Evolutionary conservation across 2,888 invertebrate genomes (phyloP).

Genomic region (Ophion costatus): DNA sequence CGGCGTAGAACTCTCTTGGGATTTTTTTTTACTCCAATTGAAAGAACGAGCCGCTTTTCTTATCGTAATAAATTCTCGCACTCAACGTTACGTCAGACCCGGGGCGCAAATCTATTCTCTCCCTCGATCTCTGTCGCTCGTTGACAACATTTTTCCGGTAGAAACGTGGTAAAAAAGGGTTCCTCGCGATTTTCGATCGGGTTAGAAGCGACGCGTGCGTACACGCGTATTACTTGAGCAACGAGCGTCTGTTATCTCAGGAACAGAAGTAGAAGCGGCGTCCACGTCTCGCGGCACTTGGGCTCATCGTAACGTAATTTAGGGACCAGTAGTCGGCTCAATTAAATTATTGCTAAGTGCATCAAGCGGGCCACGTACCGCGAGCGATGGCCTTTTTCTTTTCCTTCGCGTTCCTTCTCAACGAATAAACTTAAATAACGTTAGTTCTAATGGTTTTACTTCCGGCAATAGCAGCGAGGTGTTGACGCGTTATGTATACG

Average conservation of each 20-base stretch:
- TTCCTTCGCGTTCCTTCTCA: slow-evolving; percentile 46
- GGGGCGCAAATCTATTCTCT: neutral
- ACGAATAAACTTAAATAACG: slow-evolving; percentile 77
- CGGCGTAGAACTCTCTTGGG: neutral
- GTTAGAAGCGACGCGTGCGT: slow-evolving; percentile 49
- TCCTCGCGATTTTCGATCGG: slow-evolving; percentile 2
- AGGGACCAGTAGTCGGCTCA: slow-evolving; percentile 73
- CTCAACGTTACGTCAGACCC: neutral
- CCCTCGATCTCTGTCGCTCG: neutral
- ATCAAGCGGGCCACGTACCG: slow-evolving; percentile 77
- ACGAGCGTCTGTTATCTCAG: slow-evolving; percentile 63
- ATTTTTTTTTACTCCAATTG: neutral
- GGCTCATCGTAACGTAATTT: slow-evolving; percentile 74
- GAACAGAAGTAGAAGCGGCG: slow-evolving; percentile 50
- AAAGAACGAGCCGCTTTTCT: neutral
- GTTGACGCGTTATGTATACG: slow-evolving; percentile 1
- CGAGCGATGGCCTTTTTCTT: slow-evolving; percentile 71
- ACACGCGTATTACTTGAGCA: slow-evolving; percentile 51
- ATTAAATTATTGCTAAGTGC: slow-evolving; percentile 84
- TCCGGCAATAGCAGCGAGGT: slow-evolving; percentile 9
- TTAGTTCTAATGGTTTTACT: slow-evolving; percentile 80
- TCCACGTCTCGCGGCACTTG: slow-evolving; percentile 65
- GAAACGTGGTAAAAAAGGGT: neutral
- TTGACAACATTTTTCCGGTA: neutral
- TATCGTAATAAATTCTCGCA: neutral